Base-by-base conservation (phyloP, 2,113 vertebrate species). In the Casuarius casuarius region DNA sequence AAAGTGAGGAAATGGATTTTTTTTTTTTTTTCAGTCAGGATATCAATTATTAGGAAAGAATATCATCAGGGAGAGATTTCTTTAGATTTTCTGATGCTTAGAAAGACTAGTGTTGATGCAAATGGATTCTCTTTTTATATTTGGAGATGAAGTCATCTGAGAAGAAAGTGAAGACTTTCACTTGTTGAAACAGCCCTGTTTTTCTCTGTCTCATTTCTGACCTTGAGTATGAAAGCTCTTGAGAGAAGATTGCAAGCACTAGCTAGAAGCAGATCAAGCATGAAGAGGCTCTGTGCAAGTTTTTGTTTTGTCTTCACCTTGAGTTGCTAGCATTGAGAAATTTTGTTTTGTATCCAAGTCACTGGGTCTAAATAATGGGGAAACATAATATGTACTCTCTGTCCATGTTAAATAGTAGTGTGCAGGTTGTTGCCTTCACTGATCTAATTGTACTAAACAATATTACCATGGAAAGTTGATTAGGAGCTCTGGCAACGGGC, bases 21-120 rank as follows among this genome's bases (percentile, higher is more conserved):
- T 65, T 61, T 44, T 90, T 58, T 65, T 18, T 70, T 94, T 92
- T 92, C 73, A n/a, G 78, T 92, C 82, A 85, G n/a, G 65, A 77
- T 46, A 38, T 84, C 75, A 86, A 72, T 54, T 91, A 42, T 70
- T 40, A 68, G 71, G 44, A 63, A 87, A 74, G 28, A 73, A n/a
- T 73, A 59, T 75, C 18, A 61, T 89, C 10, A 61, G 61, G 15
- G 19, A 73, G 52, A 90, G 63, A 16, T 4, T 84, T 76, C 81
- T 79, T 58, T 72, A 81, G 73, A 58, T 83, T 80, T 29, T 78
- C 48, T 78, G 38, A 12, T 93, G 52, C 48, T 67, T 79, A 42
- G 51, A 85, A 95, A 90, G 68, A 25, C 28, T 33, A 42, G 48
- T 28, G 48, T 42, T 82, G 33, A 31, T 58, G 77, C 80, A 56